These are phyloP conservation scores for Heteromyza rotundicornis DNA, from an alignment of 2,888 invertebrate species.

Conservation along the genomic window DNA sequence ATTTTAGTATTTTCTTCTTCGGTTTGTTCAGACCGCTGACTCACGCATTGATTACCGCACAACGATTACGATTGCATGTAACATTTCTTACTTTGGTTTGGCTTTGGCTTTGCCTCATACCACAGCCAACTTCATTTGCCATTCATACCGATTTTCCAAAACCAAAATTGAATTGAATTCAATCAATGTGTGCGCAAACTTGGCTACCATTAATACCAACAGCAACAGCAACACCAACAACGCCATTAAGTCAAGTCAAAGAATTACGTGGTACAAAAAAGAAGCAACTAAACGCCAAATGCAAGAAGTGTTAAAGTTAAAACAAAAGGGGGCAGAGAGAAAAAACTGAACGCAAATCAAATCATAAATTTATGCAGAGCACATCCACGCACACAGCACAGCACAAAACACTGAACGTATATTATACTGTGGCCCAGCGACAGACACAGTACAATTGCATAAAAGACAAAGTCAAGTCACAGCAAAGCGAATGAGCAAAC, in stretches of 20 bases:
- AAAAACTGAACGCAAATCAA: neutral
- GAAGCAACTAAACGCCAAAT: neutral
- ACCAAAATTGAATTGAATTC: slow-evolving; percentile 46
- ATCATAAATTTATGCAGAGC: slow-evolving; percentile 52
- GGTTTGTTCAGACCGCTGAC: neutral
- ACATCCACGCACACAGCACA: slow-evolving; percentile 36
- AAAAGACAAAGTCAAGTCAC: neutral
- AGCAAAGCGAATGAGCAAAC: neutral
- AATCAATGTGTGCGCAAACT: slow-evolving; percentile 48
- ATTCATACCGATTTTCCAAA: neutral
- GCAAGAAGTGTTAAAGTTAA: slow-evolving; percentile 2
- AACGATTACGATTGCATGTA: neutral
- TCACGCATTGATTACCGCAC: neutral
- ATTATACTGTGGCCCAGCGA: too few relatives aligned
- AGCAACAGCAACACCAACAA: neutral
- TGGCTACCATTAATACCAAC: slow-evolving; percentile 3
- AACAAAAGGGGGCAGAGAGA: neutral
- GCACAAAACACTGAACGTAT: neutral
- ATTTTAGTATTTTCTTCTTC: too few relatives aligned
- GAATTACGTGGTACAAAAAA: too few relatives aligned
- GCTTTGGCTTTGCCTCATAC: too few relatives aligned
- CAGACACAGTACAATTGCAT: neutral
- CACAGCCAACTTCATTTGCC: slow-evolving; percentile 3
- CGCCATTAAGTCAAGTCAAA: too few relatives aligned
- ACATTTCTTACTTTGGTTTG: neutral